Percentiles rank a stretch among this genome's conserved stretches.
phyloP scores from a whole-genome alignment of 2,113 vertebrate species.

The Trogon surrucura region DNA sequence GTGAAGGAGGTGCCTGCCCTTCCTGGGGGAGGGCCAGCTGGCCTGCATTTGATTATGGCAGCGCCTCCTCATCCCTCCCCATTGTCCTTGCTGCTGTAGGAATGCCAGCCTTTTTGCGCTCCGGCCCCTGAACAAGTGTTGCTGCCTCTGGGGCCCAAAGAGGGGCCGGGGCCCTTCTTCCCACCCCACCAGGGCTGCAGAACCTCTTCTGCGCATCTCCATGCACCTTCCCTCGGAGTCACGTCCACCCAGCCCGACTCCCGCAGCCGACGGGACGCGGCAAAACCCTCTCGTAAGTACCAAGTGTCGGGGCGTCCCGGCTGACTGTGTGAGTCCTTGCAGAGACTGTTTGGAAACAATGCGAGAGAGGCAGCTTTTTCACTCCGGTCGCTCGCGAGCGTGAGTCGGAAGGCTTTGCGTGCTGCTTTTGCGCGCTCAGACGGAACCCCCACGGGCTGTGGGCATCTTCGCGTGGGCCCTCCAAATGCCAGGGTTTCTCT shows the following conservation, averaged over 20 bases:
- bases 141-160: conserved; percentile 45
- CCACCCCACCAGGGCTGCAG: not conserved
- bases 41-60: conserved; percentile 63
- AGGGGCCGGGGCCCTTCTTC: conserved; percentile 19
- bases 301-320: not conserved
- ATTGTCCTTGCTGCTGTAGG: conserved; percentile 61
- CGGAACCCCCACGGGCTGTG: not conserved
- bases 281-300: conserved; percentile 35
- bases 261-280: not conserved
- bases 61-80: conserved; percentile 49
- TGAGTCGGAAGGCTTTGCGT: not conserved
- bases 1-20: conserved; percentile 62
- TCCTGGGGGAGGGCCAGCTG: conserved; percentile 66
- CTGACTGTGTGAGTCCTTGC: not conserved
- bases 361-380: conserved; percentile 12
- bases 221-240: not conserved
- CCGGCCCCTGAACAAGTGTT: conserved; percentile 39
- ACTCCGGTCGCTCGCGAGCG: not conserved
- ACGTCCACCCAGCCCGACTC: not conserved
- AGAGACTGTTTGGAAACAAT: conserved; percentile 7
- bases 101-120: conserved; percentile 40
- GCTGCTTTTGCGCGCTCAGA: not conserved
- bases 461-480: not conserved
- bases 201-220: not conserved
- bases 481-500: not conserved